Base-by-base conservation (phyloP, 2,888 invertebrate species). In the Lithophane leautieri region DNA sequence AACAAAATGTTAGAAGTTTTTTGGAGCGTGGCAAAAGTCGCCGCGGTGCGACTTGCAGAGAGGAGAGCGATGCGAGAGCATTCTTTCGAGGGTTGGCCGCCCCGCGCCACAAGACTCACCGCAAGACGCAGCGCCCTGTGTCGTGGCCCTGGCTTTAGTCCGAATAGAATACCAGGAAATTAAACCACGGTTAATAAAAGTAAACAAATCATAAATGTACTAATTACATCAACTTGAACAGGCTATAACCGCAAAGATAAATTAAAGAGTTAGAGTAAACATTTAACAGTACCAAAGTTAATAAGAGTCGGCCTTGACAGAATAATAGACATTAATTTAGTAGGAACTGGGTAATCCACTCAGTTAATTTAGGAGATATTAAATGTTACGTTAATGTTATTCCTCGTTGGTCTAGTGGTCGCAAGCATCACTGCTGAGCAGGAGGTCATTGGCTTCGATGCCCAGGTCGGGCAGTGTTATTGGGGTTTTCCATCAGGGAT, bases 241-340 rank as follows among this genome's bases (percentile, higher is more conserved):
- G 78, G 34, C 78, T 73, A 47, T 34, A 70, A 75, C 76, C 70
- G 3, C 71, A 70, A 85, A 83, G 74, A 79, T 78, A 78, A 80
- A 81, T 83, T 74, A 83, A 86, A 82, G 66, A 80, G 76, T 79
- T 78, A 70, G 66, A 79, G 47, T 72, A 63, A 82, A 83, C 61
- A 74, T 81, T 83, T 75, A 73, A 70, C 56, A 42, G 65, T 81
- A 54, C n/a, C 72, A 71, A 86, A 85, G 78, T 86, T 70, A 71
- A 76, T 77, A 75, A 66, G 40, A 71, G 34, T 73, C 22, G 73
- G 19, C 54, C 81, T 82, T 83, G 76, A 76, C 62, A 34, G 66
- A 85, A 82, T 88, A 82, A 86, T 81, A 79, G 34, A 82, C 85
- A 84, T 84, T 78, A 86, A 85, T 83, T 88, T 76, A 34, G 60